Base-by-base conservation (phyloP, 1,140 invertebrate genomes). In the Macrocentrus cingulum region DNA sequence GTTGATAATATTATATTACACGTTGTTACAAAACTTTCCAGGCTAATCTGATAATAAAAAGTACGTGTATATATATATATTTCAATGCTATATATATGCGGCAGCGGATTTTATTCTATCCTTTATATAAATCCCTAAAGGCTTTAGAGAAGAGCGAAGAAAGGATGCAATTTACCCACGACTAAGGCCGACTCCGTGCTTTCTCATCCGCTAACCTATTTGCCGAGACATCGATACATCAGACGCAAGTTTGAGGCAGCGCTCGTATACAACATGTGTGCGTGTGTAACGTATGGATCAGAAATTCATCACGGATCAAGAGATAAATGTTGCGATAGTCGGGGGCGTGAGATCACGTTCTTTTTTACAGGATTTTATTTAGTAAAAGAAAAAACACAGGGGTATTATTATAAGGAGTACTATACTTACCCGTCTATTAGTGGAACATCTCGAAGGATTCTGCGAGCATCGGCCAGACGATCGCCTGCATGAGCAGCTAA, bases 391-490 rank as follows among this genome's bases (percentile, higher is more conserved):
- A 29, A 29, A 29, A 5, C 25, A 29, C 4, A 4, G 4, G 25
- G 25, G 25, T 9, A 9, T 29, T n/a, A 8, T 5, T 39, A n/a
- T n/a, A n/a, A 8, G 15, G 13, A 5, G 4, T 4, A n/a, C 11
- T n/a, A n/a, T 39, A 61, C 69, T 77, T 61, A 80, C 77, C 77
- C 78, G 54, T 80, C 78, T 64, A 80, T 79, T 32, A 79, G 65
- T 20, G 78, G 78, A 36, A 79, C 78, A 46, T 79, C 77, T 44
- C 68, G 68, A 32, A 79, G 69, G 66, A 79, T 79, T 39, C 71
- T 74, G 54, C 76, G 72, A 52, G 76, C 79, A 57, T 72, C 70
- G 23, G 76, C 78, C 48, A 80, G 74, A 45, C 76, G 72, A 62
- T 80, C 78, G 59, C 72, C 76, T 56, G 74, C 74, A 63, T 79